Base-by-base conservation (phyloP, 2,797 vertebrate genomes). In the Sebastes matsubarae region DNA sequence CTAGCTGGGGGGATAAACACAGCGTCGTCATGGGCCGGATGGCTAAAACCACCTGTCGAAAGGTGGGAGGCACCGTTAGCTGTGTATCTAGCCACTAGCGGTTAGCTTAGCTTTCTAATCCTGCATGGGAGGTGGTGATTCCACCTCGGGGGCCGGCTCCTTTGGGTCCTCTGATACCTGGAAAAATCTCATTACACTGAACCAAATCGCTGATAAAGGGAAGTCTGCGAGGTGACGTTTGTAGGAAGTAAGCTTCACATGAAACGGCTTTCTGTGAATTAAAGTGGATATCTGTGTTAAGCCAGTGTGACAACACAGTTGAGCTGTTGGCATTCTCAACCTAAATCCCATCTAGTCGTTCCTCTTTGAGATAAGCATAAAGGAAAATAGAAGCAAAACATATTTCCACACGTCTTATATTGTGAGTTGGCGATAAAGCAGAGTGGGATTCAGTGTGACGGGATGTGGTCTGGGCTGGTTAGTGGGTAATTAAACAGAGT, bases 91-190 rank as follows among this genome's bases (percentile, higher is more conserved):
- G 20, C 70, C 22, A 5, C 0, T 57, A 50, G 70, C 58, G 0
- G 34, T 67, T 73, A 79, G 65, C 12, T 68, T 78, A 74, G 65
- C 29, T 25, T 29, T 25, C 76, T 86, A 84, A 85, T 84, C 77
- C 60, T 3, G 18, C 57, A 46, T 20, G 38, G 11, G 72, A 50
- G 24, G 59, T 1, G 27, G n/a, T 46, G 66, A 38, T 22, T 59
- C 38, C 65, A 50, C 32, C 52, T 63, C 52, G 1, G 34, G 59
- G 34, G 60, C 16, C 2, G 5, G 7, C 11, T 80, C 42, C 63
- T 55, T 34, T 18, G 42, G 75, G 67, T 4, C 52, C 42, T 10
- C 63, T 9, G 22, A 57, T 12, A 78, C 72, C 72, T 81, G 66
- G 20, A 70, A 22, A 80, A 83, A 68, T 75, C 54, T 74, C 34